Base-by-base conservation (phyloP, 1,140 invertebrate species). In the Cheumatopsyche charites region DNA sequence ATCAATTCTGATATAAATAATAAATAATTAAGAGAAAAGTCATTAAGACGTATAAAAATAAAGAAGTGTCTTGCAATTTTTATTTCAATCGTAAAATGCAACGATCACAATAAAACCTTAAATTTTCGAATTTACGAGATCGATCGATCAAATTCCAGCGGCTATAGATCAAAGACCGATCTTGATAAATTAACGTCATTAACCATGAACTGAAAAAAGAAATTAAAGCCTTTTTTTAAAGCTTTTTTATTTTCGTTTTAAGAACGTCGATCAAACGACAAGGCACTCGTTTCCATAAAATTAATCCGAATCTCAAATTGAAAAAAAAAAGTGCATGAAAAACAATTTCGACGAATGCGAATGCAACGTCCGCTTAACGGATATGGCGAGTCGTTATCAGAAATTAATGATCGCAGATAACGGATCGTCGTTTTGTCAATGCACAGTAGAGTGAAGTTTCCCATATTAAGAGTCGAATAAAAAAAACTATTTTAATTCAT, bases 331-430 rank as follows among this genome's bases (percentile, higher is more conserved):
- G n/a, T n/a, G n/a, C n/a, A n/a, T n/a, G n/a, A n/a, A n/a, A 36
- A 36, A 36, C 29, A 36, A 36, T 36, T 3, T 15, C 0, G 47
- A 9, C 43, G 12, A 19, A 52, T 9, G 47, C 47, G 29, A 36
- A 36, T 36, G 29, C 29, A 36, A 36, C 29, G 29, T 36, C 29
- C 29, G 29, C 15, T 17, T 52, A 52, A 52, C 47, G 47, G 47
- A 52, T 52, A 52, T 52, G 6, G 47, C 47, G 47, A 52, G 9
- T 52, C 47, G 47, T 36, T 36, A 36, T 36, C 29, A 4, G 29
- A 3, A 36, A 52, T 52, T 52, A 52, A 52, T 15, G 47, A 52
- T 52, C 47, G 0, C 47, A 1, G 47, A 52, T 52, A 52, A 17
- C 15, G 19, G 12, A 47, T 52, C 19, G 1, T 17, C 19, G 7